phyloP scores from a whole-genome alignment of 1,140 invertebrate genomes.

The Belonocnema kinseyi region DNA sequence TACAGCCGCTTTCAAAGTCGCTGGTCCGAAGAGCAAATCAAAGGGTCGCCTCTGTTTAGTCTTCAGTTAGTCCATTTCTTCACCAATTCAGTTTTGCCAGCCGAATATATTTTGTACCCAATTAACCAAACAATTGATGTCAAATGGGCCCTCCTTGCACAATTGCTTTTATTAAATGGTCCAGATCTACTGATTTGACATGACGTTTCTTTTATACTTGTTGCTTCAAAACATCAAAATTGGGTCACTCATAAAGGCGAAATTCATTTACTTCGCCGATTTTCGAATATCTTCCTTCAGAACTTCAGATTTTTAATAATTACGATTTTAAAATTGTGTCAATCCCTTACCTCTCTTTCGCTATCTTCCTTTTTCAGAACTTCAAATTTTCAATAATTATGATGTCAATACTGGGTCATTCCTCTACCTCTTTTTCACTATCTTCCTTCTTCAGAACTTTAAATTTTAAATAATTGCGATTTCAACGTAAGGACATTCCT shows the following conservation, averaged over 20 bases:
- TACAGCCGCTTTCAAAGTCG: constrained; percentile 50
- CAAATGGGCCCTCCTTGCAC: constrained; percentile 2
- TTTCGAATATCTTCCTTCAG: neutral
- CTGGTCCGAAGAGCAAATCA: constrained; percentile 5
- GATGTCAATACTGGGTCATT: too few species aligned
- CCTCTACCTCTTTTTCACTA: too few species aligned
- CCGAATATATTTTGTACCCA: constrained; percentile 15
- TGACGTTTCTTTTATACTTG: neutral
- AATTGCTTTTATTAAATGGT: constrained; percentile 20
- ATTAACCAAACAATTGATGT: constrained; percentile 26
- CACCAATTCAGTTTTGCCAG: neutral
- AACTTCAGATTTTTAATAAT: too few species aligned
- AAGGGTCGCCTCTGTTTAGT: constrained; percentile 2
- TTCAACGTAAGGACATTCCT: too few species aligned
- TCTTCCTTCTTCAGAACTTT: too few species aligned
- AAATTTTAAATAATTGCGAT: too few species aligned
- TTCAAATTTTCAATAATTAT: too few species aligned
- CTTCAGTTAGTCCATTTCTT: neutral
- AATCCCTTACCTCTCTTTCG: too few species aligned
- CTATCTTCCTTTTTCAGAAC: too few species aligned
- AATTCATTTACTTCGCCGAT: too few species aligned
- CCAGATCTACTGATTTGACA: constrained; percentile 12
- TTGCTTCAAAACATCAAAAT: constrained; percentile 1
- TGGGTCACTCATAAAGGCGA: constrained; percentile 25
- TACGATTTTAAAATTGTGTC: too few species aligned